Evolutionary conservation across 2,888 invertebrate species (phyloP), one percentile per base, ranked within the genome.

Genomic region (Ceratothoa steindachneri): DNA sequence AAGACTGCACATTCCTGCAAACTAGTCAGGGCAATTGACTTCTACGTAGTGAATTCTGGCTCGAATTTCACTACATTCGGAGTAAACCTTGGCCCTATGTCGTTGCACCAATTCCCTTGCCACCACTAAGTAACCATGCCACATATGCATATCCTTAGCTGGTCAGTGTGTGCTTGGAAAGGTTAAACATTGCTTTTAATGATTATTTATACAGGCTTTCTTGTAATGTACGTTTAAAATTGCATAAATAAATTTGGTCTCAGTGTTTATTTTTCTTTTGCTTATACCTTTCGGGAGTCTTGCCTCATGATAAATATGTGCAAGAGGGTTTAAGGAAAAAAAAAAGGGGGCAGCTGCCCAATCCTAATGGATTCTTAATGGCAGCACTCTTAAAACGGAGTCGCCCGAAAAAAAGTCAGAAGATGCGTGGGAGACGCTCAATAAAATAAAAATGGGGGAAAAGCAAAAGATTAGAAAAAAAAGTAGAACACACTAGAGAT

Each of bases 161-260:
- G 60, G 60, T 60, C 60, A 60, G 60, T 60, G 60, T 60, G 60
- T 60, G 60, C 60, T 60, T 60, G 60, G 60, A 60, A 60, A 60
- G 60, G 60, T 60, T 60, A 60, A 41, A 41, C 27, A 60, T 60
- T 60, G 60, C 60, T 60, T 60, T 60, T 60, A 60, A 60, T 60
- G 60, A 60, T 60, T 60, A 60, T 60, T 60, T 60, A 60, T 60
- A 60, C 60, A 60, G 60, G 60, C 60, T 60, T 78, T 73, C 78
- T 76, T 75, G 78, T 78, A 77, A 66, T 78, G 64, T 68, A 78
- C 75, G 78, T 78, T 78, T 71, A 71, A 76, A 76, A 72, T 75
- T 78, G 75, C 78, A 75, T 75, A 69, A 78, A 78, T 78, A 78
- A 78, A 78, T 78, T 78, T 78, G 75, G 78, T 78, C 78, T 78